Evolutionary conservation across 2,113 vertebrate species (phyloP), one percentile per base, ranked within the genome.

Genomic region (Callaeas wilsoni): DNA sequence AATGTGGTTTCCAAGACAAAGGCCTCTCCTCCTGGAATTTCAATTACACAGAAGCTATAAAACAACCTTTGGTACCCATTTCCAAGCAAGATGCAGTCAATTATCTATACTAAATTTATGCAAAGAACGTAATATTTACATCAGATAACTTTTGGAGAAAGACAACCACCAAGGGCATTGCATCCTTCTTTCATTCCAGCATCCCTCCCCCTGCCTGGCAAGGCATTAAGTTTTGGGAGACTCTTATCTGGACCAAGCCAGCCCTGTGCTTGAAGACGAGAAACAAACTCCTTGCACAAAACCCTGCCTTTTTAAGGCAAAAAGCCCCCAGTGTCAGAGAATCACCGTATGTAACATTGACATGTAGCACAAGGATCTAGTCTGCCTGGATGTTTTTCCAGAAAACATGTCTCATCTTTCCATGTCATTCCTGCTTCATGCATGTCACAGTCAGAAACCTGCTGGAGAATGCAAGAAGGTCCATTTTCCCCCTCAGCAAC

Each of bases 61-160:
- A 93, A 92, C 77, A 87, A 32, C 64, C 81, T 81, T 87, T 86
- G 86, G 81, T 82, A 88, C 33, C 75, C 64, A 59, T 52, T 97
- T 96, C 94, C 57, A 95, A 92, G 94, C 80, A 89, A 93, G 83
- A 93, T 53, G 76, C n/a, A 98, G 90, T 67, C 95, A 91, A 92
- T 94, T 94, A 96, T 88, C 87, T 75, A 73, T 30, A 67, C 84
- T 79, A 88, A 88, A 97, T 94, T 84, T 87, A 97, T 73, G 93
- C 79, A 86, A 70, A 87, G 91, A 30, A 76, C 12, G 22, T 74
- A 96, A 73, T 89, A 80, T 94, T 96, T 92, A 92, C 90, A 96
- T 7, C 46, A 94, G 76, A 82, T 68, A 76, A 92, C 74, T 74
- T 69, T 15, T 88, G 81, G 64, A 76, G 83, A 52, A 78, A 84